Evolutionary conservation across 1,140 invertebrate genomes (phyloP).

Genomic region (Ectropis grisescens): DNA sequence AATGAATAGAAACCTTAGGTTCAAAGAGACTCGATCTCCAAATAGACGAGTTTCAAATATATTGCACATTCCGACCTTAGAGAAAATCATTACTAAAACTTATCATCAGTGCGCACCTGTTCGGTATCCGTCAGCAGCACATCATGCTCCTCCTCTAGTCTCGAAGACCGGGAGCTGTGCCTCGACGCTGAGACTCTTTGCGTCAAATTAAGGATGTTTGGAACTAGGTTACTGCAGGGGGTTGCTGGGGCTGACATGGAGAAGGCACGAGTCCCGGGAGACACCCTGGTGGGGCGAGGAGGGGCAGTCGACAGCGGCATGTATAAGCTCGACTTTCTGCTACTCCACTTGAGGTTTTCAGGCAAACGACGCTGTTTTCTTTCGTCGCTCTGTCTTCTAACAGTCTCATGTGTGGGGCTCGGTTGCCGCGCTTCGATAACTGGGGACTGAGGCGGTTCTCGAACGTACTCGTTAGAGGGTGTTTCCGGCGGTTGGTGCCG

Average conservation of each 20-base stretch:
- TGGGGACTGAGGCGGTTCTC: too few relatives aligned
- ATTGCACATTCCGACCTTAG: too few relatives aligned
- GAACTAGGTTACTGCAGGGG: slow-evolving; percentile 73
- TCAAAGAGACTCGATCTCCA: too few relatives aligned
- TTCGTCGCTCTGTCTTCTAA: slow-evolving; percentile 41
- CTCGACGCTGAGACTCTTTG: slow-evolving; percentile 57
- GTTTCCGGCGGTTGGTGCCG: too few relatives aligned
- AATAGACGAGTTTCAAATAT: too few relatives aligned
- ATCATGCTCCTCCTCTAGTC: slow-evolving; percentile 72
- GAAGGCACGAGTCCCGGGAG: slow-evolving; percentile 28
- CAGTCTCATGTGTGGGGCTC: slow-evolving; percentile 75
- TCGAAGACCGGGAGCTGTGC: slow-evolving; percentile 64
- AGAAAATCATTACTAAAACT: slow-evolving; percentile 53
- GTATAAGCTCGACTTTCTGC: slow-evolving; percentile 72
- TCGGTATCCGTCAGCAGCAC: slow-evolving; percentile 72
- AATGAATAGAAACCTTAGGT: too few relatives aligned
- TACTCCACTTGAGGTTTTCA: slow-evolving; percentile 39
- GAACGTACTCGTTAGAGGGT: too few relatives aligned
- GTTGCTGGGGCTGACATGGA: slow-evolving; percentile 83
- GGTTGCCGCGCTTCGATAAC: slow-evolving; percentile 83
- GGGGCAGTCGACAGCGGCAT: slow-evolving; percentile 64
- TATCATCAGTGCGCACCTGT: slow-evolving; percentile 63
- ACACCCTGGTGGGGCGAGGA: slow-evolving; percentile 30
- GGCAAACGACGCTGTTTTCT: slow-evolving; percentile 36
- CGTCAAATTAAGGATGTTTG: slow-evolving; percentile 64